Evolutionary conservation across 2,888 invertebrate species (phyloP), one percentile per base, ranked within the genome.

Genomic region (Drosophila testacea): DNA sequence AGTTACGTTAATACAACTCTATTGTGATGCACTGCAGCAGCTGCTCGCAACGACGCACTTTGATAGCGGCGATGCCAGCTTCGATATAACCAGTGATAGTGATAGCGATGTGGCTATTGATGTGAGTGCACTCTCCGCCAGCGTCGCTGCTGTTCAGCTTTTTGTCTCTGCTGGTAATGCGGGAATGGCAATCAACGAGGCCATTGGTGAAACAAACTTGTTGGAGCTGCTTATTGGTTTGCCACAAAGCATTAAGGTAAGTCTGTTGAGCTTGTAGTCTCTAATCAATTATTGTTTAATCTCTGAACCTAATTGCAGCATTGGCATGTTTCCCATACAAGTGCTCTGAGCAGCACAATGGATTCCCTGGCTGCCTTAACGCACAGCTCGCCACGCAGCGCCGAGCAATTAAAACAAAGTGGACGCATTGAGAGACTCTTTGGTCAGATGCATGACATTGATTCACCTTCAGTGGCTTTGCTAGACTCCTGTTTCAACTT

Each of bases 401-500:
- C 87, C 0, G 84, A 88, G 6, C 83, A 90, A 39, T 65, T 92
- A 46, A 85, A 86, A 13, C 79, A 83, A 11, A 73, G 79, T 11
- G 88, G 88, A 46, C 91, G 90, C 67, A 86, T 91, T 48, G 83
- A 90, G 7, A 90, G 90, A 65, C 69, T 92, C 0, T 92, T 93
- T 67, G 68, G 68, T 16, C 90, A 91, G 11, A 66, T 93, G 16
- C 92, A 92, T 73, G 88, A 90, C 30, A 84, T 93, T 22, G 94
- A 93, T 0, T 88, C 92, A 47, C 94, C 94, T 0, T 91, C 93
- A 0, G 83, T 90, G 66, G 90, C 91, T 16, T 78, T 94, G 9
- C 79, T 94, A 6, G 91, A 93, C 44, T 91, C 93, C 30, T 91
- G 94, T 38, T 92, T 94, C 56, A 90, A 91, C 69, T 85, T 94